These are phyloP conservation scores for Pseudomyrmex dendroicus DNA, from an alignment of 1,140 invertebrate species.

Conservation along the genomic window DNA sequence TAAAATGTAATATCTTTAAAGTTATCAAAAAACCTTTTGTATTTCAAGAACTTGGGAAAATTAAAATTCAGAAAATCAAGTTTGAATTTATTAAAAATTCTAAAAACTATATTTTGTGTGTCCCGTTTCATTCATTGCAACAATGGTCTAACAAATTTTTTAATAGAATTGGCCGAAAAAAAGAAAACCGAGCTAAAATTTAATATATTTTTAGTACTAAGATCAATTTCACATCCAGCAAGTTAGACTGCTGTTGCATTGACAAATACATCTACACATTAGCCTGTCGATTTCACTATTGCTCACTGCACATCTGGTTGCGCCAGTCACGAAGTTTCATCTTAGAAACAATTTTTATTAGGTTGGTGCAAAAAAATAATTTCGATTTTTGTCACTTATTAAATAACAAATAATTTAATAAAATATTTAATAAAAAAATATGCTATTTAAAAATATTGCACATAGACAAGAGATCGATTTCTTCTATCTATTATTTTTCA, in stretches of 20 bases:
- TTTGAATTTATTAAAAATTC: background rate
- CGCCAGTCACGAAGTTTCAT: constrained; percentile 6
- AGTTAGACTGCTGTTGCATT: background rate
- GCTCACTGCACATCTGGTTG: constrained; percentile 59
- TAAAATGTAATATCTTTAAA: background rate
- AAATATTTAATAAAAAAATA: background rate
- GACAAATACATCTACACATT: constrained; percentile 57
- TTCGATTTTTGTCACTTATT: background rate
- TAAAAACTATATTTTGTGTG: background rate
- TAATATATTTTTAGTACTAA: too few relatives aligned
- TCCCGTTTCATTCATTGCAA: background rate
- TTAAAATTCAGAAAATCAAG: background rate
- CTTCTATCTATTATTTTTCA: too few relatives aligned
- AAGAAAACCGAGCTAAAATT: background rate
- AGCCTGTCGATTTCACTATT: constrained; percentile 61
- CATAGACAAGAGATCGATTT: too few relatives aligned
- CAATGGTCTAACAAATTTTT: background rate
- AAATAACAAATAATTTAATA: too few relatives aligned
- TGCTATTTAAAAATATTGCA: background rate
- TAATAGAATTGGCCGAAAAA: background rate
- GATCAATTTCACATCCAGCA: background rate
- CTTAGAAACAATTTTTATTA: background rate
- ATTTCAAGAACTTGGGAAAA: background rate
- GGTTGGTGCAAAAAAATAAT: background rate
- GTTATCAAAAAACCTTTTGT: background rate